These are phyloP conservation scores for Hypercompe scribonia DNA, from an alignment of 2,888 invertebrate genomes.

Conservation along the genomic window DNA sequence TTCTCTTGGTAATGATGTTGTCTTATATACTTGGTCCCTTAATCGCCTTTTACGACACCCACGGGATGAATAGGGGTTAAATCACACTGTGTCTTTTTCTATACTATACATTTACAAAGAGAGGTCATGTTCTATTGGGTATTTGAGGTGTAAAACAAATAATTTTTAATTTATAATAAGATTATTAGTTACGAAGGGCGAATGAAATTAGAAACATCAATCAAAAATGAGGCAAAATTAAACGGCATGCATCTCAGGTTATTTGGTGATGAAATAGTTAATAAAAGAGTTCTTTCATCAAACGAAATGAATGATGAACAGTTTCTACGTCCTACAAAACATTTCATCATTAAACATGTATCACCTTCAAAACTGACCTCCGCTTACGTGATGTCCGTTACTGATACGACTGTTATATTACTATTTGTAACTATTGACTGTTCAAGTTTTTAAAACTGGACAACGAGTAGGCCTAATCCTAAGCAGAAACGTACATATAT, in stretches of 20 bases:
- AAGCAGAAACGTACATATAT: no score
- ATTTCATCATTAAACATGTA: slow-evolving; percentile 25
- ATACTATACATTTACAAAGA: neutral
- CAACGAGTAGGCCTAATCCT: neutral
- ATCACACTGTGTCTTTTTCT: neutral
- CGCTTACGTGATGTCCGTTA: slow-evolving; percentile 44
- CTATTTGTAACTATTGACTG: slow-evolving; percentile 42
- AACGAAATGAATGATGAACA: slow-evolving; percentile 1
- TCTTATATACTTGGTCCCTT: no score
- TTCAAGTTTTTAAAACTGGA: neutral
- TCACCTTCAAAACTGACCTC: slow-evolving; percentile 45
- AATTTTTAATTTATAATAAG: neutral
- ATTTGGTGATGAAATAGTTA: neutral
- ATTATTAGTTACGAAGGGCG: neutral
- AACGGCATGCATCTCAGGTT: neutral
- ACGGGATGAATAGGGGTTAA: no score
- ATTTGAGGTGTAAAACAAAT: neutral
- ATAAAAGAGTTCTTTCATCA: neutral
- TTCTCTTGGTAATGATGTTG: no score
- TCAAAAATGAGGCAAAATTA: neutral
- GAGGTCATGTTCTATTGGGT: neutral
- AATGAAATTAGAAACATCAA: neutral
- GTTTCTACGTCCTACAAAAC: slow-evolving; percentile 14
- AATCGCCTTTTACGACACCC: no score
- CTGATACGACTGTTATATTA: slow-evolving; percentile 37